Conservation (phyloP, 2,113 vertebrate species). For the Paradisaea rubra region DNA sequence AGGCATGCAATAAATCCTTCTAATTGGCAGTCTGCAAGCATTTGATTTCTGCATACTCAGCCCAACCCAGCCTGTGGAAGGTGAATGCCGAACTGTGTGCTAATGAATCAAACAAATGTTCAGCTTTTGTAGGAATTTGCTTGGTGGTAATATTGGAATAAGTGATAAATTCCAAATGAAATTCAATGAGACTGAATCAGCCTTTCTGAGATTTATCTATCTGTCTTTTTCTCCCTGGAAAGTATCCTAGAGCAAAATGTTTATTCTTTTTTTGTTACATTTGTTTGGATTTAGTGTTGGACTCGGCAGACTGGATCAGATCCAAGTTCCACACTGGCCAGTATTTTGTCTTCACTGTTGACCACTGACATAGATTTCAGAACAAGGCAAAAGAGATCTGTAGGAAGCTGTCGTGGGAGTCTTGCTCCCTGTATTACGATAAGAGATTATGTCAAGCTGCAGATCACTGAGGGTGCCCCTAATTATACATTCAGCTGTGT, state of each 20-base stretch:
- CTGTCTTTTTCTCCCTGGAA: neutral
- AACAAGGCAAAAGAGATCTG: neutral
- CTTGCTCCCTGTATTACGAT: neutral
- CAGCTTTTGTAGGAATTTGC: neutral
- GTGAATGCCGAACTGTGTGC: neutral
- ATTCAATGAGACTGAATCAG: slow-evolving; percentile 10
- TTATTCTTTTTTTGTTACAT: neutral
- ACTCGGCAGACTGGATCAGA: neutral
- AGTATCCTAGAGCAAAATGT: neutral
- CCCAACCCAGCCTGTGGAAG: neutral
- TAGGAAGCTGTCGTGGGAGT: neutral
- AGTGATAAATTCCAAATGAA: slow-evolving; percentile 16
- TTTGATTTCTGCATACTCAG: slow-evolving; percentile 30
- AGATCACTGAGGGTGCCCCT: neutral
- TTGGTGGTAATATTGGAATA: neutral
- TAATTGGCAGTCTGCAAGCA: slow-evolving; percentile 30
- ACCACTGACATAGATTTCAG: neutral
- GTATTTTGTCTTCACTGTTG: neutral
- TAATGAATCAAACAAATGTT: slow-evolving; percentile 19
- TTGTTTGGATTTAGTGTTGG: neutral
- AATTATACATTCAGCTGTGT: neutral
- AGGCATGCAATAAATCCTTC: slow-evolving; percentile 41
- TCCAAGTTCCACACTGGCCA: neutral
- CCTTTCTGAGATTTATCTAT: neutral
- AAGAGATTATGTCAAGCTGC: neutral